Base-by-base conservation (phyloP, 1,140 invertebrate species). In the Drosophila burlai region DNA sequence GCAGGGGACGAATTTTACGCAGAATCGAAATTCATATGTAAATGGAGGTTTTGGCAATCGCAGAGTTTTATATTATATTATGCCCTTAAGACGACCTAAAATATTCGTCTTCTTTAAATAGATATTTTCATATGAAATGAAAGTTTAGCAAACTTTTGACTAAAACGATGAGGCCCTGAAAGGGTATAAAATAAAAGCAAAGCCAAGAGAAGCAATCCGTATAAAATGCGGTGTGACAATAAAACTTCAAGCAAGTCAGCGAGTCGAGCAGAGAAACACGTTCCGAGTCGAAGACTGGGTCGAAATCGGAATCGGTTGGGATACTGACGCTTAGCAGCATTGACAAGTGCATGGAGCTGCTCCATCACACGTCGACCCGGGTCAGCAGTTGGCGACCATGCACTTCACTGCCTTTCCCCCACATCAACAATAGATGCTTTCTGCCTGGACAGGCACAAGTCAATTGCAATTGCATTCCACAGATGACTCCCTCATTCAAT, bases 331-430 rank as follows among this genome's bases (percentile, higher is more conserved):
- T 82, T 69, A 86, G 68, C 49, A 57, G 75, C 52, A 54, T 43
- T 85, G 82, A 85, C 82, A 85, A 85, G 67, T 85, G 82, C 81
- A 34, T 75, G 11, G 64, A 47, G 65, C 54, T 49, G 61, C 40
- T 46, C 26, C 38, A 46, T 38, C 58, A 58, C 15, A 45, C 36
- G 42, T 36, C 50, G 58, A n/a, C 40, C 26, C 24, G 49, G 43
- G 59, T 63, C 29, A 66, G 59, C 49, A 31, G 9, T 16, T 46
- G 50, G 36, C 36, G 79, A 65, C 60, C 66, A 40, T 63, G 73
- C 54, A 69, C 68, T 60, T 55, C 42, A 80, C 79, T 24, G 13
- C 11, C 11, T 16, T 18, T 11, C 26, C 26, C 16, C 36, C 9
- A 18, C 7, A 2, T 38, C 24, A 10, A 65, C 65, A 67, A 68